Conservation (phyloP, 2,888 invertebrate species). For the Octodonta nipae region DNA sequence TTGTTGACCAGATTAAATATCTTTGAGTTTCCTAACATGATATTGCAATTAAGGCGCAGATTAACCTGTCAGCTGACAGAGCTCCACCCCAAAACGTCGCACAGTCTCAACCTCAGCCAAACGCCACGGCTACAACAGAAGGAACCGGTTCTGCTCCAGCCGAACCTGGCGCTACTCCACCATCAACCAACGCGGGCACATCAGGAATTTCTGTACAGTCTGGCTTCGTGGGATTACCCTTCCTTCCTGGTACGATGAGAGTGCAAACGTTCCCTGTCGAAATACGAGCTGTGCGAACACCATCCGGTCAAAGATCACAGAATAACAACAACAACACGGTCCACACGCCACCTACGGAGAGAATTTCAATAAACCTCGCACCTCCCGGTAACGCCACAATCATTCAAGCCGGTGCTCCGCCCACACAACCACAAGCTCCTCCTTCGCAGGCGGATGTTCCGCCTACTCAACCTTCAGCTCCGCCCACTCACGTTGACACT, state of each 20-base stretch:
- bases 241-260: slow-evolving; percentile 25
- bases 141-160: slow-evolving; percentile 4
- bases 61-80: slow-evolving; percentile 24
- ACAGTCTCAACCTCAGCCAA: slow-evolving; percentile 3
- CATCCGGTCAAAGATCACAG: slow-evolving; percentile 3
- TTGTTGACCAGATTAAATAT: too few relatives aligned
- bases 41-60: slow-evolving; percentile 27
- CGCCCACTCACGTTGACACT: slow-evolving; percentile 5
- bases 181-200: slow-evolving; percentile 6
- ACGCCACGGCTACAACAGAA: slow-evolving; percentile 4
- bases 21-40: too few relatives aligned
- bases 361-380: too few relatives aligned
- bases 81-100: slow-evolving; percentile 5
- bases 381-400: too few relatives aligned
- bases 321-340: slow-evolving; percentile 6
- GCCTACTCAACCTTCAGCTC: background rate
- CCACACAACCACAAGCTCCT: too few relatives aligned
- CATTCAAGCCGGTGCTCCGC: slow-evolving; percentile 9
- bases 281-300: slow-evolving; percentile 20
- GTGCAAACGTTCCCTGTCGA: slow-evolving; percentile 31
- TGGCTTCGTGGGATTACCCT: slow-evolving; percentile 20
- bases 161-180: slow-evolving; percentile 1
- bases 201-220: slow-evolving; percentile 12
- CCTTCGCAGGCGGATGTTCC: too few relatives aligned
- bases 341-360: background rate